These are phyloP conservation scores for Lordiphosa mommai DNA, from an alignment of 1,140 invertebrate genomes.

Conservation along the genomic window DNA sequence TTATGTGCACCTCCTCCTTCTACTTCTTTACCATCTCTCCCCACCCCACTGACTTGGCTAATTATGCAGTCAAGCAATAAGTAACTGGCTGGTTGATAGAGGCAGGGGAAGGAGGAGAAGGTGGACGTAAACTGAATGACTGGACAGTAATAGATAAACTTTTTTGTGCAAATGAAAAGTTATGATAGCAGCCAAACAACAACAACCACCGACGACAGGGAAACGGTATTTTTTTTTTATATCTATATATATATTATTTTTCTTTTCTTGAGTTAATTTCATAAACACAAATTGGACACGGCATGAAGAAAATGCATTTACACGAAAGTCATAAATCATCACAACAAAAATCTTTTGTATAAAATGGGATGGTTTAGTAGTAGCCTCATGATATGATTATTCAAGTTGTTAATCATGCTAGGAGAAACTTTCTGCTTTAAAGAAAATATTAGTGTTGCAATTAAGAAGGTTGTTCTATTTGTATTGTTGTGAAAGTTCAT, in stretches of 20 bases:
- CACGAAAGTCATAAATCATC: conserved; percentile 28
- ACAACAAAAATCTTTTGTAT: too few relatives aligned
- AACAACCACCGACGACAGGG: neutral
- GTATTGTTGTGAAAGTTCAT: too few relatives aligned
- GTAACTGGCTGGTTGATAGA: neutral
- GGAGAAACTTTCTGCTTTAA: too few relatives aligned
- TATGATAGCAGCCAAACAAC: conserved; percentile 1
- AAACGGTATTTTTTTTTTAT: conserved; percentile 1
- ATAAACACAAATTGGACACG: conserved; percentile 18
- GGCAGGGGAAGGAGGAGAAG: neutral
- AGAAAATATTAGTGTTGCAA: too few relatives aligned
- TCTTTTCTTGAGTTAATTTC: conserved; percentile 14
- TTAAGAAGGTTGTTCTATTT: too few relatives aligned
- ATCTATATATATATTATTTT: neutral
- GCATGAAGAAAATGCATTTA: conserved; percentile 6
- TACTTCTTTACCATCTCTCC: neutral
- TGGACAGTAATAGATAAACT: conserved; percentile 41
- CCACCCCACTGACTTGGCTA: conserved; percentile 8
- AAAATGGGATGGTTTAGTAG: too few relatives aligned
- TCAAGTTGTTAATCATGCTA: too few relatives aligned
- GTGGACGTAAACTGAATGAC: neutral
- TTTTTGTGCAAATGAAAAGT: conserved; percentile 38
- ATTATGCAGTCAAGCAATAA: conserved; percentile 30
- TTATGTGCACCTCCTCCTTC: conserved; percentile 17
- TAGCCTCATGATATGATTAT: too few relatives aligned